Evolutionary conservation across 2,888 invertebrate species (phyloP).

Genomic region (Eristalinus sepulchralis): DNA sequence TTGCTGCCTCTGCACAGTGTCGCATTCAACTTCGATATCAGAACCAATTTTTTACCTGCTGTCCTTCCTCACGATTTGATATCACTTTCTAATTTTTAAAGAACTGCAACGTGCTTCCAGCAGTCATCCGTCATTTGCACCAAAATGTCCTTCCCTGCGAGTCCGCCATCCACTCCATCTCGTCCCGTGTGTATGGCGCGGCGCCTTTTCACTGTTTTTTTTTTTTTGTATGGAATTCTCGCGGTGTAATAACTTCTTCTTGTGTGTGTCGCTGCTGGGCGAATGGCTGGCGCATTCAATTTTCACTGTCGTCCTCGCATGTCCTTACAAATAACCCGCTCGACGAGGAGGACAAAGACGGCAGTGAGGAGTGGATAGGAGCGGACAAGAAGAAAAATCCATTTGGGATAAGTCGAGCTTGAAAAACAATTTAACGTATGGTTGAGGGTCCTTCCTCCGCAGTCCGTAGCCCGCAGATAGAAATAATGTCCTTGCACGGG

Average conservation of each 20-base stretch:
- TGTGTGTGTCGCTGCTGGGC: not conserved
- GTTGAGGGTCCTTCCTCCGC: constrained; percentile 30
- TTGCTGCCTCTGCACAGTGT: not conserved
- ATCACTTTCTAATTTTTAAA: constrained; percentile 65
- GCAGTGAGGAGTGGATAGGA: not conserved
- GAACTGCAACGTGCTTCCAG: constrained; percentile 62
- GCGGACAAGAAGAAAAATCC: constrained; percentile 57
- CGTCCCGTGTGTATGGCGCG: constrained; percentile 14
- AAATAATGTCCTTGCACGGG: not conserved
- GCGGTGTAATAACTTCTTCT: constrained; percentile 66
- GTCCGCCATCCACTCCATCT: not conserved
- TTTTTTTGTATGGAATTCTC: constrained; percentile 60
- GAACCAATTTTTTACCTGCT: constrained; percentile 65
- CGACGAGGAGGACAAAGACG: constrained; percentile 8
- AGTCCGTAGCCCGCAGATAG: not conserved
- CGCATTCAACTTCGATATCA: constrained; percentile 49
- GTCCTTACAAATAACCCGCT: constrained; percentile 67
- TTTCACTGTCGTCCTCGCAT: constrained; percentile 65
- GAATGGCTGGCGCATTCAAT: constrained; percentile 53
- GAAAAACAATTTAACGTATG: constrained; percentile 72
- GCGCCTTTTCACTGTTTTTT: too few relatives aligned
- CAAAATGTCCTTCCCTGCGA: constrained; percentile 16
- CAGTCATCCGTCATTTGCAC: constrained; percentile 62
- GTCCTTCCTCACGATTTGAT: constrained; percentile 62
- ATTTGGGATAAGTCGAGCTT: constrained; percentile 71